These are phyloP conservation scores for Hemicentrotus pulcherrimus DNA, from an alignment of 35 echinoderm and acorn worm genomes.

Conservation along the genomic window DNA sequence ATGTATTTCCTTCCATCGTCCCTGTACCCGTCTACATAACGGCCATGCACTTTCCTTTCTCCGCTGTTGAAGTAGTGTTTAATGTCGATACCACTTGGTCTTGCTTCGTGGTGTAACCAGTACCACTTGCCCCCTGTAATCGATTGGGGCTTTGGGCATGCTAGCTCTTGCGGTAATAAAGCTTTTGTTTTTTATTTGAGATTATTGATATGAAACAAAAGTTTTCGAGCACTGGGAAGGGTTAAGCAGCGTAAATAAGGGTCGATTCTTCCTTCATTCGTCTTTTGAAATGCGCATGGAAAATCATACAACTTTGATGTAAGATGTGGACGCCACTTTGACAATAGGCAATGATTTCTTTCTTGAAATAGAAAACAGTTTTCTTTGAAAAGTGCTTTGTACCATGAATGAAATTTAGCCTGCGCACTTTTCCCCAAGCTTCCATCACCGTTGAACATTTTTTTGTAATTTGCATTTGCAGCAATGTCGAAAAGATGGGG, in stretches of 20 bases:
- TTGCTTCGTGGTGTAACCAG: slow-evolving; percentile 21
- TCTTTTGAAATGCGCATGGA: slow-evolving; percentile 40
- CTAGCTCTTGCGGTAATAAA: slow-evolving; percentile 27
- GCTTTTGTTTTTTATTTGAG: slow-evolving; percentile 45
- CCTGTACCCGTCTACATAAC: background rate
- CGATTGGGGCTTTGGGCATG: background rate
- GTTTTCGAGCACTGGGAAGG: slow-evolving; percentile 62
- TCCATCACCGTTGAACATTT: slow-evolving; percentile 41
- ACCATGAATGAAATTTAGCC: slow-evolving; percentile 36
- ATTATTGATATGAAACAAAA: slow-evolving; percentile 44
- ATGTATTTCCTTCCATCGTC: background rate
- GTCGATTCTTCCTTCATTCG: background rate
- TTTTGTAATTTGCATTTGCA: slow-evolving; percentile 29
- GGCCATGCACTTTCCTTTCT: background rate
- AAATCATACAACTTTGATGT: slow-evolving; percentile 49
- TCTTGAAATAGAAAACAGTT: slow-evolving; percentile 52
- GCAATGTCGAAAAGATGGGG: slow-evolving; percentile 56
- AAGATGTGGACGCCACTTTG: slow-evolving; percentile 62
- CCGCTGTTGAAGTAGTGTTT: slow-evolving; percentile 26
- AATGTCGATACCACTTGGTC: slow-evolving; percentile 45
- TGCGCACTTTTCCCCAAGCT: slow-evolving; percentile 26
- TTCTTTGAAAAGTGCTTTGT: slow-evolving; percentile 6
- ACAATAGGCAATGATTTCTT: slow-evolving; percentile 48
- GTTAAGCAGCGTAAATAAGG: slow-evolving; percentile 59
- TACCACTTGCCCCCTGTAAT: slow-evolving; percentile 2